Conservation (phyloP, 2,888 invertebrate species). For the Beris morrisii region DNA sequence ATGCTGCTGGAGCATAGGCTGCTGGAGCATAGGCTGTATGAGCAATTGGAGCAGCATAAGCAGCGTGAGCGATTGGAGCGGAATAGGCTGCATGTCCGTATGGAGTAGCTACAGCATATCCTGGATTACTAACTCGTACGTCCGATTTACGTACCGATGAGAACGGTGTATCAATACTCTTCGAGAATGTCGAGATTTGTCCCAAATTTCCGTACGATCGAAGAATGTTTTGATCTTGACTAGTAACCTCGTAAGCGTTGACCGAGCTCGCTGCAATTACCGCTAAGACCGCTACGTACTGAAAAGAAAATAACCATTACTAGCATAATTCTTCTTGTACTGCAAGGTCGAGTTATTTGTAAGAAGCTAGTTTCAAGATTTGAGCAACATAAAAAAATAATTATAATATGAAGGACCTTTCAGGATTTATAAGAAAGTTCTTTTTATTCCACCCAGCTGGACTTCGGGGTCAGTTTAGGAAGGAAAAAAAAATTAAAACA, state of each 20-base stretch:
- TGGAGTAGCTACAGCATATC: constrained; percentile 49
- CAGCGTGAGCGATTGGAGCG: constrained; percentile 45
- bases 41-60: constrained; percentile 47
- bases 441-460: too few species aligned
- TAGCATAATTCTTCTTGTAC: too few species aligned
- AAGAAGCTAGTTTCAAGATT: too few species aligned
- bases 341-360: too few species aligned
- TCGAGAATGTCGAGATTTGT: constrained; percentile 69
- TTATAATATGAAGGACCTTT: too few species aligned
- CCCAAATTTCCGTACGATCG: constrained; percentile 69
- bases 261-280: neutral
- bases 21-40: constrained; percentile 38
- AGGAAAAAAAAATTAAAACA: too few species aligned
- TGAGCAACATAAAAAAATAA: too few species aligned
- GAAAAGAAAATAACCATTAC: neutral
- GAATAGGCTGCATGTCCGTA: constrained; percentile 48
- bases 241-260: constrained; percentile 48
- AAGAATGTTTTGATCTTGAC: constrained; percentile 64
- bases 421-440: too few species aligned
- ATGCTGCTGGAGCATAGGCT: constrained; percentile 26
- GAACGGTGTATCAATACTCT: constrained; percentile 72
- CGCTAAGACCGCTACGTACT: constrained; percentile 1
- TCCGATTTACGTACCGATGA: constrained; percentile 72
- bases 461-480: too few species aligned
- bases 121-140: constrained; percentile 70